A percentile compares a stretch with the other conserved stretches of the same genome.
These are phyloP conservation scores for Gobiocypris rarus DNA, from an alignment of 2,113 vertebrate species.

Conservation along the genomic window DNA sequence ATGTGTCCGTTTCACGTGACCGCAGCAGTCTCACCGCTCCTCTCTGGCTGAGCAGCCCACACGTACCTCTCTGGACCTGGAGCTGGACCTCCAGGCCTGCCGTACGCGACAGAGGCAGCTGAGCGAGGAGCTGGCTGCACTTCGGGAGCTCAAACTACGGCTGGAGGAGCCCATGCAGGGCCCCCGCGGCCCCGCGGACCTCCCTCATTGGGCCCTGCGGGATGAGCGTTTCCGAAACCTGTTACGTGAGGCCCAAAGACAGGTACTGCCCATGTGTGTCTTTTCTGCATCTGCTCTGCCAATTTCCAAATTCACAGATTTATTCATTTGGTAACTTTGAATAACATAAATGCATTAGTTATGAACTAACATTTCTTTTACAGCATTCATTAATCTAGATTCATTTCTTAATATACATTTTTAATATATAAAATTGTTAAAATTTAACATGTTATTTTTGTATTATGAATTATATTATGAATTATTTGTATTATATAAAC, in stretches of 20 bases:
- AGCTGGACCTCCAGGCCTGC: constrained; percentile 99
- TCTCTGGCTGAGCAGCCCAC: constrained; percentile 92
- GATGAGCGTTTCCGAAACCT: constrained; percentile 90
- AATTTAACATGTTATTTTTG: neutral
- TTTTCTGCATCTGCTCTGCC: neutral
- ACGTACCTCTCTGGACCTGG: constrained; percentile 97
- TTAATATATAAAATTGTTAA: neutral
- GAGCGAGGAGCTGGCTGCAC: constrained; percentile 88
- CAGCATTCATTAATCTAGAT: neutral
- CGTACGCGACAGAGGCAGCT: constrained; percentile 93
- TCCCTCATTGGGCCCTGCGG: constrained; percentile 90
- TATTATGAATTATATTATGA: no score
- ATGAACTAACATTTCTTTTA: neutral
- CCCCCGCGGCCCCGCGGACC: constrained; percentile 80
- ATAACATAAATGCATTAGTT: neutral
- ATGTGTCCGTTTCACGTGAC: neutral
- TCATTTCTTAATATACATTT: neutral
- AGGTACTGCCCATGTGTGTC: constrained; percentile 75
- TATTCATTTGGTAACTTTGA: neutral
- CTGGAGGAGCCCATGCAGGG: constrained; percentile 82
- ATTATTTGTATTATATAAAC: no score
- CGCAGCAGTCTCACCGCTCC: constrained; percentile 87
- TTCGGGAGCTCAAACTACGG: constrained; percentile 90
- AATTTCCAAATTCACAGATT: neutral
- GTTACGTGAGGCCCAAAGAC: constrained; percentile 93